phyloP scores from a whole-genome alignment of 2,888 invertebrate genomes.

The Lasioglossum malachurum region DNA sequence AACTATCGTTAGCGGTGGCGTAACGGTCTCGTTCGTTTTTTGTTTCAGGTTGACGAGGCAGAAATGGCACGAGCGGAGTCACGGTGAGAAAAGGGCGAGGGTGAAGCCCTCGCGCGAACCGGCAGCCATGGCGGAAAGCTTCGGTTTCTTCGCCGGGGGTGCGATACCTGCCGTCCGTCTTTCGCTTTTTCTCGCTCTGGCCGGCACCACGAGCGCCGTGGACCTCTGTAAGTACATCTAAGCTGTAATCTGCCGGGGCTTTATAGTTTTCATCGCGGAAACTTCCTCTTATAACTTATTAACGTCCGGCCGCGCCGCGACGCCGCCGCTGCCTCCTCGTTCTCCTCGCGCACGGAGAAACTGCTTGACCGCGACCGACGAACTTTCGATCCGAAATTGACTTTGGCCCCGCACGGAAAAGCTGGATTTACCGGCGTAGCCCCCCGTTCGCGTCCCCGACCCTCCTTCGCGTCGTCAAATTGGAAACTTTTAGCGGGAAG shows the following conservation, averaged over 20 bases:
- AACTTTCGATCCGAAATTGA: slow-evolving; percentile 65
- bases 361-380: slow-evolving; percentile 56
- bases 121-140: slow-evolving; percentile 80
- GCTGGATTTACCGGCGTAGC: slow-evolving; percentile 21
- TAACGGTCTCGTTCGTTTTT: slow-evolving; percentile 60
- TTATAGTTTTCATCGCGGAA: slow-evolving; percentile 52
- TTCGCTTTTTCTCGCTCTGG: slow-evolving; percentile 70
- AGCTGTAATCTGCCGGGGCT: slow-evolving; percentile 43
- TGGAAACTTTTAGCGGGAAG: slow-evolving; percentile 26
- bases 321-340: background rate
- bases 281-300: slow-evolving; percentile 63
- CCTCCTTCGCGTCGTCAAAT: slow-evolving; percentile 7
- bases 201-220: slow-evolving; percentile 75
- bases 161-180: slow-evolving; percentile 78
- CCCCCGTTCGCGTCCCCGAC: background rate
- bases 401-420: slow-evolving; percentile 48
- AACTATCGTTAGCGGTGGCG: slow-evolving; percentile 52
- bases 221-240: slow-evolving; percentile 79
- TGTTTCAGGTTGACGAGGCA: slow-evolving; percentile 77
- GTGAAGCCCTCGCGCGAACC: slow-evolving; percentile 80
- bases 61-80: slow-evolving; percentile 77
- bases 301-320: slow-evolving; percentile 34
- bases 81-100: slow-evolving; percentile 81
- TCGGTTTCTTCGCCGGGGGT: slow-evolving; percentile 76
- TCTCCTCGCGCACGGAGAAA: slow-evolving; percentile 18